Evolutionary conservation across 2,113 vertebrate genomes (phyloP).

Genomic region (Rissa tridactyla): DNA sequence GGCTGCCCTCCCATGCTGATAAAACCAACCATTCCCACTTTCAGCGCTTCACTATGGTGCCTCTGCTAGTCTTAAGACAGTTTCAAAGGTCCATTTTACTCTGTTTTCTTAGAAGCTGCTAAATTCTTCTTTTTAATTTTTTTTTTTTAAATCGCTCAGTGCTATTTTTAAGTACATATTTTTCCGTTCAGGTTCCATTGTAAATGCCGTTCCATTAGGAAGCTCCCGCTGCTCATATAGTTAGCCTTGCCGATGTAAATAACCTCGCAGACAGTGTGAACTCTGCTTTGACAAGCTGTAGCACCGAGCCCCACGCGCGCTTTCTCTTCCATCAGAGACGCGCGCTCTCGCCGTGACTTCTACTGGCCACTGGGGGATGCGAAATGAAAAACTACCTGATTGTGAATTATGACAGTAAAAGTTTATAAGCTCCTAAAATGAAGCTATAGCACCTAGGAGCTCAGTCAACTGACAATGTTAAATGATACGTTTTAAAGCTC

Average conservation of each 20-base stretch:
- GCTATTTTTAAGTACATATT: background rate
- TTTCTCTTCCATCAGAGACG: background rate
- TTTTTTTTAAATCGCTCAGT: background rate
- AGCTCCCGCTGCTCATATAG: background rate
- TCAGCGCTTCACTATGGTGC: fast-evolving
- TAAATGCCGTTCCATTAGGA: background rate
- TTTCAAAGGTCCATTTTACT: background rate
- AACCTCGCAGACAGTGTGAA: background rate
- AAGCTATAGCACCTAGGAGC: slow-evolving; percentile 74
- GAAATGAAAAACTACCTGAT: slow-evolving; percentile 68
- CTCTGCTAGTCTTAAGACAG: background rate
- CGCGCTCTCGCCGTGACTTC: background rate
- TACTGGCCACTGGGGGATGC: slow-evolving; percentile 40
- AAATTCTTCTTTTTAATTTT: background rate
- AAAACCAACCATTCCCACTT: background rate
- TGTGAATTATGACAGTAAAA: slow-evolving; percentile 76
- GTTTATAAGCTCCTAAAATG: slow-evolving; percentile 78
- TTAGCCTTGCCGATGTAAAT: background rate
- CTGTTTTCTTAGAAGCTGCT: background rate
- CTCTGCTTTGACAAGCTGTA: background rate
- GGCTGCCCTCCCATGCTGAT: background rate
- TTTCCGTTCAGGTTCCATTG: background rate
- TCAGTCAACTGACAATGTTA: slow-evolving; percentile 63
- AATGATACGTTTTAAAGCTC: slow-evolving; percentile 65
- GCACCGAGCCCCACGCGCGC: background rate